Percentiles rank a stretch among this genome's conserved stretches.
phyloP scores from a whole-genome alignment of 1,140 invertebrate genomes.

The Drosophila persimilis region DNA sequence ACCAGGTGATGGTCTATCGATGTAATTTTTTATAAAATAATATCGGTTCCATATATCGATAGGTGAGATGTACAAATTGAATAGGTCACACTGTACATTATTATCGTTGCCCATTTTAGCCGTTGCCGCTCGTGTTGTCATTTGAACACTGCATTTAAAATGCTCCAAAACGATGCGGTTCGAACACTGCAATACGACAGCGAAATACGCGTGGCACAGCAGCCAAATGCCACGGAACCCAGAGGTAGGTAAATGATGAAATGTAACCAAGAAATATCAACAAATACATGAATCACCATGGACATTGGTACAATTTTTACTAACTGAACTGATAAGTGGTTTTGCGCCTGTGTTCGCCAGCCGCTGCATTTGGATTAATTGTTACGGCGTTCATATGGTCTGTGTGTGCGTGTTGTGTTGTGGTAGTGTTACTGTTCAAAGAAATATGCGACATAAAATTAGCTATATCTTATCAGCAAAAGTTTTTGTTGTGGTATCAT shows the following conservation, averaged over 20 bases:
- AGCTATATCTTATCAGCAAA: constrained; percentile 70
- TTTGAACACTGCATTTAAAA: constrained; percentile 49
- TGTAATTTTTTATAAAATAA: too few relatives aligned
- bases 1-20: too few relatives aligned
- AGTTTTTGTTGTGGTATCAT: constrained; percentile 48
- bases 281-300: constrained; percentile 47
- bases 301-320: constrained; percentile 17
- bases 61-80: too few relatives aligned
- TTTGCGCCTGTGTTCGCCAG: too few relatives aligned
- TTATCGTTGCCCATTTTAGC: constrained; percentile 30
- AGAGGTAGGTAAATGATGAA: constrained; percentile 53
- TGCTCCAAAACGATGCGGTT: constrained; percentile 79
- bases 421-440: constrained; percentile 52
- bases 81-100: constrained; percentile 6
- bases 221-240: constrained; percentile 51
- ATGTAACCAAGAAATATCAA: not conserved
- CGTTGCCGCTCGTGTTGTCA: constrained; percentile 14
- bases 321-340: constrained; percentile 44
- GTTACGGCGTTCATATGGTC: constrained; percentile 1
- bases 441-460: constrained; percentile 36
- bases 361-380: constrained; percentile 58
- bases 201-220: constrained; percentile 76
- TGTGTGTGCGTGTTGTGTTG: constrained; percentile 34
- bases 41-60: too few relatives aligned
- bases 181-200: constrained; percentile 78